Conservation (phyloP, 1,140 invertebrate species). For the Bombyx mandarina region DNA sequence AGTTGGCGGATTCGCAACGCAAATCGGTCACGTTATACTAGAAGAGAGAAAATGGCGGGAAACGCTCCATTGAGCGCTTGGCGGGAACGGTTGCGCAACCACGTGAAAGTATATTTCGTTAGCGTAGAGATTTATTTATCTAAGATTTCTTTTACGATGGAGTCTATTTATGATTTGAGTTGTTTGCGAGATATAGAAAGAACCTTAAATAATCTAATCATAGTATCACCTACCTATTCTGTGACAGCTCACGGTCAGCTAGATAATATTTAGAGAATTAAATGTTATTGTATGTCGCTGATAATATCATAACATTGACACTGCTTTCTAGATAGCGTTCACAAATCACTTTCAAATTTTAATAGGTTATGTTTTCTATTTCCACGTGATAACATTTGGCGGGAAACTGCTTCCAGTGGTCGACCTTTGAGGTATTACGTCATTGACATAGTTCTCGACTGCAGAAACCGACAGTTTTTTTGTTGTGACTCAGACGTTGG, state of each 20-base stretch:
- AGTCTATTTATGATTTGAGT: not conserved
- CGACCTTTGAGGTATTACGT: slow-evolving; percentile 56
- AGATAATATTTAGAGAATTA: no score
- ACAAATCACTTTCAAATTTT: not conserved
- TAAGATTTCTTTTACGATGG: not conserved
- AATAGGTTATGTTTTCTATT: slow-evolving; percentile 9
- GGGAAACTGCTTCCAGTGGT: slow-evolving; percentile 47
- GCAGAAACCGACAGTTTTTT: slow-evolving; percentile 32
- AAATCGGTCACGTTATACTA: slow-evolving; percentile 32
- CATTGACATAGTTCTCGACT: slow-evolving; percentile 61
- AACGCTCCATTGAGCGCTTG: slow-evolving; percentile 62
- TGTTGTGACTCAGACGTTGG: not conserved
- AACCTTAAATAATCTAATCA: not conserved
- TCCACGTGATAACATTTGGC: slow-evolving; percentile 51
- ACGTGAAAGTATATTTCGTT: slow-evolving; percentile 46
- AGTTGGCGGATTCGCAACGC: slow-evolving; percentile 16
- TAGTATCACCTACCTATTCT: not conserved
- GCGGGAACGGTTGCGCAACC: slow-evolving; percentile 56
- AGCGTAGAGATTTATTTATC: no score
- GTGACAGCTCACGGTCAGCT: no score
- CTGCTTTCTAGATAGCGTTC: no score
- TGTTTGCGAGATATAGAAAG: not conserved
- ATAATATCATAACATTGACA: not conserved
- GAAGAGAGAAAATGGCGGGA: slow-evolving; percentile 54
- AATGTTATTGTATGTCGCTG: not conserved